Conservation (phyloP, 2,113 vertebrate species). For the Dipodomys stephensi region DNA sequence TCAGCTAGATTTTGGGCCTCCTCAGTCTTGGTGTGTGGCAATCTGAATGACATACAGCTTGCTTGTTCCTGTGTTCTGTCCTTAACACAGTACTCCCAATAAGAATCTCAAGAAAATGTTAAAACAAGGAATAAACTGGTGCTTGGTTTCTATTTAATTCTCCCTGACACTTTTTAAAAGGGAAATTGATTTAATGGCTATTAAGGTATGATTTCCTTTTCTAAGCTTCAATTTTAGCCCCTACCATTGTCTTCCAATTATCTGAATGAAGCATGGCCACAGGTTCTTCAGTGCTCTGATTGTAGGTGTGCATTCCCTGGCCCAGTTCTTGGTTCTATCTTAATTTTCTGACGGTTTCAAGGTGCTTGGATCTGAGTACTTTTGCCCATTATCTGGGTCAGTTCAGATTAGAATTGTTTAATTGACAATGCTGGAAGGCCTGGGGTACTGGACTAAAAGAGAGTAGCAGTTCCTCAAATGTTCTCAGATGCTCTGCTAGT, state of each 20-base stretch:
- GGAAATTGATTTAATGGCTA: slow-evolving; percentile 14
- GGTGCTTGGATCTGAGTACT: slow-evolving; percentile 13
- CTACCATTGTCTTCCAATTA: neutral
- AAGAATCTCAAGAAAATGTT: neutral
- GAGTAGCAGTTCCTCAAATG: neutral
- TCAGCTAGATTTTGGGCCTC: neutral
- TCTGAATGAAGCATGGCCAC: too few relatives aligned
- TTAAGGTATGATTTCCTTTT: slow-evolving; percentile 61
- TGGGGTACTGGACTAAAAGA: neutral
- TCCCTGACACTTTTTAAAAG: slow-evolving; percentile 29
- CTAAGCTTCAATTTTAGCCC: slow-evolving; percentile 4
- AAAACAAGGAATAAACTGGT: neutral
- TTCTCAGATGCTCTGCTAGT: neutral
- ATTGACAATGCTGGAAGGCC: slow-evolving; percentile 27
- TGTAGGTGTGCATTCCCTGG: too few relatives aligned
- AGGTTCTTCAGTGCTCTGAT: too few relatives aligned
- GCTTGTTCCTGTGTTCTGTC: neutral
- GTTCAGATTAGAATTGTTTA: slow-evolving; percentile 60
- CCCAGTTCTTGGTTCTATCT: neutral
- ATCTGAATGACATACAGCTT: neutral
- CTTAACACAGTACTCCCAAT: neutral
- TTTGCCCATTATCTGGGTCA: neutral
- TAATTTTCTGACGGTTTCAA: slow-evolving; percentile 56
- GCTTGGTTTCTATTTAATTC: neutral
- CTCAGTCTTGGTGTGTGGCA: neutral